These are phyloP conservation scores for Sphaeramia orbicularis DNA, from an alignment of 2,797 vertebrate genomes.

Conservation along the genomic window DNA sequence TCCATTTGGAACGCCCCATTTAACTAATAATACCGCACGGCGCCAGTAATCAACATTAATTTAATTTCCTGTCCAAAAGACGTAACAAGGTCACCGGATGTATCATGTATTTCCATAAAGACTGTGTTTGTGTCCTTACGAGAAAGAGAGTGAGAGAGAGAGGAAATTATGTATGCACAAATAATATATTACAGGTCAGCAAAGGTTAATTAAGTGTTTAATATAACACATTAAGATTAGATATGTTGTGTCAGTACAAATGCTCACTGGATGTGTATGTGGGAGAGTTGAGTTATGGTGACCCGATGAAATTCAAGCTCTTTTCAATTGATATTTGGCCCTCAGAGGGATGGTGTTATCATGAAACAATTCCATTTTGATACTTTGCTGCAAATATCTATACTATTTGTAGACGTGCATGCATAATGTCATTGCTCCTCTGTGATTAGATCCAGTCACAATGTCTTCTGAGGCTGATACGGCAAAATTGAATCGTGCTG, in stretches of 20 bases:
- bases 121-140: not conserved
- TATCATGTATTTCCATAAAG: conserved; percentile 24
- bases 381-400: no score
- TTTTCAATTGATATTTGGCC: conserved; percentile 36
- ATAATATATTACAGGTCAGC: conserved; percentile 40
- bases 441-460: no score
- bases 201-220: conserved; percentile 64
- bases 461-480: no score
- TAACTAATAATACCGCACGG: conserved; percentile 30
- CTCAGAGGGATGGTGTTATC: conserved; percentile 14
- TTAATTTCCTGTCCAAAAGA: conserved; percentile 44
- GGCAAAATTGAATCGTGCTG: no score
- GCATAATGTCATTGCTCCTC: no score
- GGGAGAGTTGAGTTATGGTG: conserved; percentile 21
- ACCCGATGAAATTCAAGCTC: conserved; percentile 30
- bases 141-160: not conserved
- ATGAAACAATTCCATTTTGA: not conserved
- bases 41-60: conserved; percentile 46
- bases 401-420: no score
- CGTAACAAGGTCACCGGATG: conserved; percentile 30
- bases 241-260: conserved; percentile 24
- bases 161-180: conserved; percentile 26
- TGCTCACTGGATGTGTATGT: conserved; percentile 11
- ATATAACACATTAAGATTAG: conserved; percentile 40
- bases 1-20: conserved; percentile 35